A percentile compares a stretch with the other conserved stretches of the same genome.
Evolutionary conservation across 1,140 invertebrate genomes (phyloP).

Genomic region (Aphaenogaster rudis): DNA sequence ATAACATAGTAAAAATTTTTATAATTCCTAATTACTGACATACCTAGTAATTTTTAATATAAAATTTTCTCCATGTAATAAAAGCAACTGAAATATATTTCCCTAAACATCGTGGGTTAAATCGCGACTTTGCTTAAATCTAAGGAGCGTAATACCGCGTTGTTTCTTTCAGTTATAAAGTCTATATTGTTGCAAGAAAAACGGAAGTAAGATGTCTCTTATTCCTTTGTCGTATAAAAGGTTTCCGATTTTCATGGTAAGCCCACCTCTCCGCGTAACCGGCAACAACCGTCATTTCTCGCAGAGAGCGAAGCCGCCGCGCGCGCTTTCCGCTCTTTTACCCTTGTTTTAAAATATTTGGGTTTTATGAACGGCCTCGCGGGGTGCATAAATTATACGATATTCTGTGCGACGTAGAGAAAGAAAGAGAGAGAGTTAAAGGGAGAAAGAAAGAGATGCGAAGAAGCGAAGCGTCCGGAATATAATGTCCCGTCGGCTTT

Average conservation of each 20-base stretch:
- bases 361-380: constrained; percentile 80
- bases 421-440: constrained; percentile 40
- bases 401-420: constrained; percentile 71
- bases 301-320: constrained; percentile 55
- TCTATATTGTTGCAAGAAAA: constrained; percentile 8
- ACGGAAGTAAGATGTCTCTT: constrained; percentile 54
- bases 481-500: constrained; percentile 73
- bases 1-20: no score
- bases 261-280: constrained; percentile 68
- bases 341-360: constrained; percentile 84
- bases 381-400: constrained; percentile 84
- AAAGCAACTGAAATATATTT: constrained; percentile 22
- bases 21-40: no score
- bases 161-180: background rate
- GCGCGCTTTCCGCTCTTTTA: constrained; percentile 80
- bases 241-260: constrained; percentile 70
- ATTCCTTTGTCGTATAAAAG: constrained; percentile 68
- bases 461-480: constrained; percentile 64
- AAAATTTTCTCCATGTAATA: background rate
- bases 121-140: constrained; percentile 8
- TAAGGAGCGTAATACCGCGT: constrained; percentile 5
- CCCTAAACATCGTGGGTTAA: background rate
- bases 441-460: constrained; percentile 49
- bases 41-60: no score
- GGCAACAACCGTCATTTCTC: constrained; percentile 72